Conservation (phyloP, 2,888 invertebrate genomes). For the Drosophila helvetica region DNA sequence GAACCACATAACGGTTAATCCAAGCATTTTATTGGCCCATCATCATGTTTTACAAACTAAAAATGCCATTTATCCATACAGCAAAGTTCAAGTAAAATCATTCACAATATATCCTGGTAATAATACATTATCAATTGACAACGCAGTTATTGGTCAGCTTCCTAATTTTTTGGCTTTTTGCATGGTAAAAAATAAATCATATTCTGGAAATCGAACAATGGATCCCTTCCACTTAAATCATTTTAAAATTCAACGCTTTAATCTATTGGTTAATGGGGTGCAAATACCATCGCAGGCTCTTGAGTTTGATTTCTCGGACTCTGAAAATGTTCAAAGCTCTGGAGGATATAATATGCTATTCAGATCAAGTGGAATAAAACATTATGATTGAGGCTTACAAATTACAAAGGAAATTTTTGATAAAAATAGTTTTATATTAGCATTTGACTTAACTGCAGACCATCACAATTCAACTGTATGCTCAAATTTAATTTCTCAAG, state of each 20-base stretch:
- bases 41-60: constrained; percentile 8
- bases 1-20: constrained; percentile 14
- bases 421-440: constrained; percentile 6
- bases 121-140: constrained; percentile 7
- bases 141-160: constrained; percentile 3
- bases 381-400: neutral
- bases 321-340: neutral
- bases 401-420: constrained; percentile 12
- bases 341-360: neutral
- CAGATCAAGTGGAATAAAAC: constrained; percentile 2
- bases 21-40: constrained; percentile 11
- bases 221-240: constrained; percentile 1
- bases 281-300: neutral
- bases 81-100: constrained; percentile 12
- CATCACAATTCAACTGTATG: constrained; percentile 5
- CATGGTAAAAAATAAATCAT: constrained; percentile 5
- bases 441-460: constrained; percentile 6
- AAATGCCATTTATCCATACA: constrained; percentile 7
- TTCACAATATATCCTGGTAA: constrained; percentile 13
- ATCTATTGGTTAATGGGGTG: constrained; percentile 6
- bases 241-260: constrained; percentile 4
- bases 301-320: neutral
- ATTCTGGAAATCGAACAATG: constrained; percentile 1
- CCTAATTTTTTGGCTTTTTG: constrained; percentile 4
- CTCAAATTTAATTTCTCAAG: neutral